Conservation (phyloP, 2,797 vertebrate species). For the Darevskia nairensis region DNA sequence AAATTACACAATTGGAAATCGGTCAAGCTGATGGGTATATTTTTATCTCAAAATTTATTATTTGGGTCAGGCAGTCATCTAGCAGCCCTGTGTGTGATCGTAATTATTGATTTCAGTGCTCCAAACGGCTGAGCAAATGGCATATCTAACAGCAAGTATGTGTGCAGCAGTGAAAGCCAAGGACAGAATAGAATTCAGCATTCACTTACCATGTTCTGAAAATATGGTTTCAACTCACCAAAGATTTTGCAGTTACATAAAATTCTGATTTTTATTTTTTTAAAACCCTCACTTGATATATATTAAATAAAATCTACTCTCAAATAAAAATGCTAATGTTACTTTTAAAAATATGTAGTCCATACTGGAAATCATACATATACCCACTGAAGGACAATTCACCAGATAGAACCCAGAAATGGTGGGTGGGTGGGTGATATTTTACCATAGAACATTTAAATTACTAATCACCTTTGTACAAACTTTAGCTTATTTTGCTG, state of each 20-base stretch:
- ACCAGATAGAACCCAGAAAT: background rate
- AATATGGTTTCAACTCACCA: background rate
- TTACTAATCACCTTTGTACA: background rate
- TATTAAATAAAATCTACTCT: background rate
- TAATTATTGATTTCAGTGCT: slow-evolving; percentile 62
- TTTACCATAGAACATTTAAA: background rate
- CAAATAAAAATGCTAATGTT: background rate
- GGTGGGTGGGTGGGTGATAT: background rate
- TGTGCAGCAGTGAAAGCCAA: slow-evolving; percentile 23
- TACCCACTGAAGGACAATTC: background rate
- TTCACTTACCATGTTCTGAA: background rate
- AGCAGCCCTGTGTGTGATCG: slow-evolving; percentile 56
- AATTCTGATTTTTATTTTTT: background rate
- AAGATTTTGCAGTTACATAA: background rate
- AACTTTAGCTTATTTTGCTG: background rate
- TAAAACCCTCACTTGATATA: too few species aligned
- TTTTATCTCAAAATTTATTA: slow-evolving; percentile 34
- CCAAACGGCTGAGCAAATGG: slow-evolving; percentile 40
- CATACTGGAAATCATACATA: background rate
- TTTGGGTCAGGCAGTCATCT: slow-evolving; percentile 50
- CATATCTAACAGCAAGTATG: slow-evolving; percentile 1
- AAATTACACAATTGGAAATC: slow-evolving; percentile 30
- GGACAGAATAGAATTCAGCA: slow-evolving; percentile 30
- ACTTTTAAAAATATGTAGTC: background rate
- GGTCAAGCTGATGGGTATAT: slow-evolving; percentile 8